Evolutionary conservation across 1,140 invertebrate species (phyloP).

Genomic region (Phthorimaea operculella): DNA sequence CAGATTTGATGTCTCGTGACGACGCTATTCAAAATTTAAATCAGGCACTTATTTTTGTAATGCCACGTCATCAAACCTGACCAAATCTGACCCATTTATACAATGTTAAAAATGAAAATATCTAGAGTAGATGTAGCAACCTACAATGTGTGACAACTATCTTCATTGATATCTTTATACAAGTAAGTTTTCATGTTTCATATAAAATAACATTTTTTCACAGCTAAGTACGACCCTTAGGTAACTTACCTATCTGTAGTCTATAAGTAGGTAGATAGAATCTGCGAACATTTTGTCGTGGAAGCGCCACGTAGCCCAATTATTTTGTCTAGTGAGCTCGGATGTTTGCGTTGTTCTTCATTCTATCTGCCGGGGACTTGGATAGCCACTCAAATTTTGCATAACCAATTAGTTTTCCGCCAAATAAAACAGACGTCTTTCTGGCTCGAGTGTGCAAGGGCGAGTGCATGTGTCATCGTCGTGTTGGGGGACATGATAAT

Average conservation of each 20-base stretch:
- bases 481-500: not conserved
- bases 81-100: too few species aligned
- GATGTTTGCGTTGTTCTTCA: slow-evolving; percentile 45
- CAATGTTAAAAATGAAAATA: too few species aligned
- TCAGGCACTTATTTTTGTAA: not conserved
- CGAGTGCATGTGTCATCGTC: not conserved
- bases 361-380: slow-evolving; percentile 50
- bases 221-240: too few species aligned
- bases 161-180: too few species aligned
- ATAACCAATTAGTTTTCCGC: slow-evolving; percentile 61
- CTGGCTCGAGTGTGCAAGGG: not conserved
- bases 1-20: slow-evolving; percentile 50
- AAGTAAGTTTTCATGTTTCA: too few species aligned
- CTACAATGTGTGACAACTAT: too few species aligned
- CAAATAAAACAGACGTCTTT: slow-evolving; percentile 51
- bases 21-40: slow-evolving; percentile 25
- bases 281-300: not conserved
- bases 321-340: slow-evolving; percentile 19
- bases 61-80: not conserved
- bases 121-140: too few species aligned
- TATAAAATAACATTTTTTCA: too few species aligned
- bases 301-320: slow-evolving; percentile 24
- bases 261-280: too few species aligned
- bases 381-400: slow-evolving; percentile 60
- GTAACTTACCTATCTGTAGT: too few species aligned